Percentiles rank a stretch among this genome's conserved stretches.
Conservation (phyloP, 2,888 invertebrate species). For the Aphodius sticticus region DNA sequence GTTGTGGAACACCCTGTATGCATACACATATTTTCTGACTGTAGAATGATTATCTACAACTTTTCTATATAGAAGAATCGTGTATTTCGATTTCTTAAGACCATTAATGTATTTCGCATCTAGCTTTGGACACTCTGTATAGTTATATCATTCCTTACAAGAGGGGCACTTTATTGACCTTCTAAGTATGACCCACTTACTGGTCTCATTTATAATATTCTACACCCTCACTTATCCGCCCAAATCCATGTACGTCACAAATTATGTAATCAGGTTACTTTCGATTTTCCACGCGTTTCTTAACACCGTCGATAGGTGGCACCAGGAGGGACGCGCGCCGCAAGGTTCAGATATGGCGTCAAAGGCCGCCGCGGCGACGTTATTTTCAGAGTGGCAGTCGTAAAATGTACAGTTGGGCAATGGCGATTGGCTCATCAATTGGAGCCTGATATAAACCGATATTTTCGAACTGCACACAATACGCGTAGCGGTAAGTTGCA, state of each 20-base stretch:
- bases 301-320: constrained; percentile 27
- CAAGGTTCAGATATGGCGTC: constrained; percentile 31
- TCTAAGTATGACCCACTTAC: too few species aligned
- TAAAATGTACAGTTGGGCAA: constrained; percentile 27
- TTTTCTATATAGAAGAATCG: too few species aligned
- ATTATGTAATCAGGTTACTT: neutral
- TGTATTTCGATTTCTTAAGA: too few species aligned
- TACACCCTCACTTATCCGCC: neutral
- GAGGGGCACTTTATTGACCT: too few species aligned
- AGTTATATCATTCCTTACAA: too few species aligned
- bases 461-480: constrained; percentile 15
- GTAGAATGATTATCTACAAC: too few species aligned
- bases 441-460: constrained; percentile 6
- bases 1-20: too few species aligned
- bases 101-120: too few species aligned
- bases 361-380: constrained; percentile 12
- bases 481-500: constrained; percentile 29
- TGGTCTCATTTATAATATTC: too few species aligned
- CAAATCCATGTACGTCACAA: neutral
- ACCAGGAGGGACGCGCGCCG: constrained; percentile 8
- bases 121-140: too few species aligned
- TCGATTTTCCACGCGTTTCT: neutral
- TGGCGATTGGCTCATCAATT: constrained; percentile 21
- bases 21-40: too few species aligned
- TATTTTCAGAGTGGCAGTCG: constrained; percentile 25